A percentile compares a stretch with the other conserved stretches of the same genome.
These are phyloP conservation scores for Spatula versicolor DNA, from an alignment of 2,797 vertebrate species.

Conservation along the genomic window DNA sequence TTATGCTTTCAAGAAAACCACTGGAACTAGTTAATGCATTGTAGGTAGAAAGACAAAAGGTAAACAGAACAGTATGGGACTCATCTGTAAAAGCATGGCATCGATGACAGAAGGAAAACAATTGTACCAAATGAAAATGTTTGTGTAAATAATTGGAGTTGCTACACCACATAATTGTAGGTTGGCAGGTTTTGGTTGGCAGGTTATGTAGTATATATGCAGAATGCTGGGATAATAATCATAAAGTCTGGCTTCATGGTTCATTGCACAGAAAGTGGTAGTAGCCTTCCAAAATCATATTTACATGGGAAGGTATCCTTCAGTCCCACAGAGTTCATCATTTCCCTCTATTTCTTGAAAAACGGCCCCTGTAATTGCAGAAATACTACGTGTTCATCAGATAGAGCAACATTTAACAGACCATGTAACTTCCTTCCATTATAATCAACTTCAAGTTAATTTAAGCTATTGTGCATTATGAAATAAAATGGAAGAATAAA, in stretches of 20 bases:
- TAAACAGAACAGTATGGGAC: slow-evolving; percentile 34
- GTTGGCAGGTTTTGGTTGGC: background rate
- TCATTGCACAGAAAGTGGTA: background rate
- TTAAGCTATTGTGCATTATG: background rate
- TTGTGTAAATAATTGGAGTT: slow-evolving; percentile 1
- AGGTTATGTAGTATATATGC: background rate
- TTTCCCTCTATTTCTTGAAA: background rate
- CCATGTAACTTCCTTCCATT: background rate
- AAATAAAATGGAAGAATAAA: background rate
- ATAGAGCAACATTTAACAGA: background rate
- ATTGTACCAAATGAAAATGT: background rate
- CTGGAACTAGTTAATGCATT: slow-evolving; percentile 74
- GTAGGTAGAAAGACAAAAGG: slow-evolving; percentile 60
- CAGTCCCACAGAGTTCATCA: background rate
- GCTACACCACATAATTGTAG: background rate
- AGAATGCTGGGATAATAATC: background rate
- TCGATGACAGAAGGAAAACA: background rate
- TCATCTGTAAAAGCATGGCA: slow-evolving; percentile 22
- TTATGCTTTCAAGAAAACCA: slow-evolving; percentile 77
- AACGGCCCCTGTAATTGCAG: background rate
- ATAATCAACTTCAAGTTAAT: background rate
- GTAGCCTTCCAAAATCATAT: background rate
- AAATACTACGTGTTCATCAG: background rate
- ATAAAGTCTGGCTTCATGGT: background rate
- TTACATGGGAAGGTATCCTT: background rate